Base-by-base conservation (phyloP, 2,113 vertebrate species). In the Serinus canaria region DNA sequence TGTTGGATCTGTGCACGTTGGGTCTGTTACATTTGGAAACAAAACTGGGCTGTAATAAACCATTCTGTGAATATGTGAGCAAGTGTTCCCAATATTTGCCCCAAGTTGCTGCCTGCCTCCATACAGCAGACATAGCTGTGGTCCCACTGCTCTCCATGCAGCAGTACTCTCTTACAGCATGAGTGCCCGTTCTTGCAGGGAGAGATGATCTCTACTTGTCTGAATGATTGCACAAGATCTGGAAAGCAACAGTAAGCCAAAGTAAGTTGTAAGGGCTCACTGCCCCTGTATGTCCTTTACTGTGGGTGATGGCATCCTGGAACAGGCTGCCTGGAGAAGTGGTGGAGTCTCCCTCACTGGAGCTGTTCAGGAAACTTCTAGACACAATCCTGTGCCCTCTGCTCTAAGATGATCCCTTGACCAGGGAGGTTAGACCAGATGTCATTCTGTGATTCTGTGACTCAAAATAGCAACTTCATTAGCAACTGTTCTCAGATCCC, bases 1-100 rank as follows among this genome's bases (percentile, higher is more conserved):
- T 0, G 2, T 4, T 14, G 28, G 6, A 23, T 7, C 15, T 8
- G 1, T 10, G 35, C 20, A 41, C 0, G 0, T 6, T 13, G 28
- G 7, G 21, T 11, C 14, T 0, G 0, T 11, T 31, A 59, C 2
- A 1, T 8, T 12, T 5, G 10, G 6, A 3, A 27, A 60, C 12
- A 39, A 23, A 56, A 46, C 1, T 1, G 4, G 9, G 11, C 16
- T 10, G 25, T 56, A 3, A 3, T n/a, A 52, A 67, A 53, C 7
- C 3, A 0, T 11, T 39, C 4, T 7, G 24, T 47, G 23, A 8
- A n/a, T 28, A 22, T 0, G 14, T 1, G 17, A 83, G 25, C 17
- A 17, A 41, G 16, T 0, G 2, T 18, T 13, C 28, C 39, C 24
- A 25, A 0, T 19, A 25, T 22, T 19, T 30, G 15, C 22, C 13